phyloP scores from a whole-genome alignment of 2,888 invertebrate species.

The Aelia acuminata region DNA sequence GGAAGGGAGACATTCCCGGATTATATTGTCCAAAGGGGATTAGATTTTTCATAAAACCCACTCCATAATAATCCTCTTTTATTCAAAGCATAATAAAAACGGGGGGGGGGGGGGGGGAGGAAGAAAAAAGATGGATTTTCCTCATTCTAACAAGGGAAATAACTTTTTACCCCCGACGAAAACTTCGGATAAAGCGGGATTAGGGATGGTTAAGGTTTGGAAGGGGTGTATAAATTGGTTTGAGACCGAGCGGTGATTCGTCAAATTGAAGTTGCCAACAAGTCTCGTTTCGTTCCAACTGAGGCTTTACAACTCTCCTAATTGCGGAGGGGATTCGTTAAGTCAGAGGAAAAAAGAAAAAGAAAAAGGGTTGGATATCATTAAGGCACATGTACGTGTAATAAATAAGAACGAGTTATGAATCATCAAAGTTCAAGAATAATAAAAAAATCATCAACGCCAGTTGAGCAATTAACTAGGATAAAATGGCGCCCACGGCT shows the following conservation, averaged over 20 bases:
- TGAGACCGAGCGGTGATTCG: slow-evolving; percentile 7
- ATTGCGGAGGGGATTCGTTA: not conserved
- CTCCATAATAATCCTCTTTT: not conserved
- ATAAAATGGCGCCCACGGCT: too few species aligned
- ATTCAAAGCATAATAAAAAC: not conserved
- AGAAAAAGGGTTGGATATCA: not conserved
- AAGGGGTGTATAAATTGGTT: not conserved
- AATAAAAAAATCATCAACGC: too few species aligned
- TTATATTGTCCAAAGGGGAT: not conserved
- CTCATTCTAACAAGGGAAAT: not conserved
- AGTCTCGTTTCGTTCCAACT: not conserved
- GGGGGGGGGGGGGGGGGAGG: not conserved
- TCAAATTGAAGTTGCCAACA: slow-evolving; percentile 22
- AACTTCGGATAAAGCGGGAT: not conserved
- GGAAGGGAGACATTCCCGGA: not conserved
- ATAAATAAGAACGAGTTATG: not conserved
- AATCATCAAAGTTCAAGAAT: too few species aligned
- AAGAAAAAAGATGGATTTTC: not conserved
- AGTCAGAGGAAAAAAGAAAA: not conserved
- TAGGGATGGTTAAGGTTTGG: not conserved
- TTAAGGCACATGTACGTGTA: too few species aligned
- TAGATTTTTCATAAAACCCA: slow-evolving; percentile 2
- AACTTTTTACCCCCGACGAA: not conserved
- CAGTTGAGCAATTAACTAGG: too few species aligned
- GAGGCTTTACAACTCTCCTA: not conserved